These are phyloP conservation scores for Pluvianellus socialis DNA, from an alignment of 2,113 vertebrate genomes.

Conservation along the genomic window DNA sequence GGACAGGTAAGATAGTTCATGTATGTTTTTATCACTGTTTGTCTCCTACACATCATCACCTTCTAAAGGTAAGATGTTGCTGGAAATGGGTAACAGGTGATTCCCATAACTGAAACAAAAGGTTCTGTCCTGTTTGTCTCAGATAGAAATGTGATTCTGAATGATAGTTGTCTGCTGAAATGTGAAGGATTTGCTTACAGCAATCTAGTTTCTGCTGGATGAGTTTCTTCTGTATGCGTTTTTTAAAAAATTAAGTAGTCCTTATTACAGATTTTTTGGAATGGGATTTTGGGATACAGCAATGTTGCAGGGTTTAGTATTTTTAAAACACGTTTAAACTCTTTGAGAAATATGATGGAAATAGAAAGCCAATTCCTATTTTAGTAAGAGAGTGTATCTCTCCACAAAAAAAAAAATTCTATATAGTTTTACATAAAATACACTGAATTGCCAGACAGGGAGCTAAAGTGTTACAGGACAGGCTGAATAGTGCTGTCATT, in stretches of 20 bases:
- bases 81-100: neutral
- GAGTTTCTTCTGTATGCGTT: neutral
- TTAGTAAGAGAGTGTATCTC: neutral
- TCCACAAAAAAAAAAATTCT: neutral
- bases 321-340: neutral
- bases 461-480: neutral
- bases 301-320: neutral
- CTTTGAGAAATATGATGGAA: neutral
- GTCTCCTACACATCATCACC: neutral
- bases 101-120: neutral
- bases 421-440: neutral
- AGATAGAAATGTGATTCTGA: neutral
- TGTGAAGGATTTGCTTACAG: neutral
- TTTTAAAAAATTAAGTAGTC: neutral
- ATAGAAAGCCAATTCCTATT: neutral
- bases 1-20: conserved; percentile 83
- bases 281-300: neutral
- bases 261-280: neutral
- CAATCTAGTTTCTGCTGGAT: neutral
- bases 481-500: neutral
- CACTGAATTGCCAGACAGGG: neutral
- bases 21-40: neutral
- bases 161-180: neutral
- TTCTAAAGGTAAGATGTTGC: neutral
- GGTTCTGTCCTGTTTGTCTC: neutral